Percentiles rank a stretch among this genome's conserved stretches.
These are phyloP conservation scores for Drosophila serrata DNA, from an alignment of 1,140 invertebrate genomes.

Conservation along the genomic window DNA sequence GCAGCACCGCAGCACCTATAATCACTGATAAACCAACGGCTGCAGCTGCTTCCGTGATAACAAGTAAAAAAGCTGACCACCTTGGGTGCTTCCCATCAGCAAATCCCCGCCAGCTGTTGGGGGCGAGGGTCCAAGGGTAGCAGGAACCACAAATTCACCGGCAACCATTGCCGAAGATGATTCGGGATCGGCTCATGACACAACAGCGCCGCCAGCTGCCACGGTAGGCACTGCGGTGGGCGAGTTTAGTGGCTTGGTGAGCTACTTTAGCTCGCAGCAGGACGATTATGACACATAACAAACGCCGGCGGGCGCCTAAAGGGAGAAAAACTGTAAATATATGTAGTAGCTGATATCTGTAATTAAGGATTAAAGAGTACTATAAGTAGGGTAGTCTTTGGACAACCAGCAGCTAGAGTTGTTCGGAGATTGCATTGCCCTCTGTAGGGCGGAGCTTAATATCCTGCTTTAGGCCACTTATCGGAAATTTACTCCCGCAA, in stretches of 20 bases:
- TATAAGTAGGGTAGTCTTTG: slow-evolving; percentile 26
- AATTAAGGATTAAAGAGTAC: slow-evolving; percentile 3
- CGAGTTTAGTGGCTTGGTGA: slow-evolving; percentile 92
- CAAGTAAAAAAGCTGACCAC: slow-evolving; percentile 78
- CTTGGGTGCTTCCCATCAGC: slow-evolving; percentile 66
- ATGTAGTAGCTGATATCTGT: slow-evolving; percentile 43
- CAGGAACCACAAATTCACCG: slow-evolving; percentile 47
- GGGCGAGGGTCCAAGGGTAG: slow-evolving; percentile 39
- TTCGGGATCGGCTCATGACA: slow-evolving; percentile 71
- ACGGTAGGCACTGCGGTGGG: slow-evolving; percentile 73
- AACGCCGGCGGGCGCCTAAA: slow-evolving; percentile 59
- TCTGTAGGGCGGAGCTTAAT: not conserved
- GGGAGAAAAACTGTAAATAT: slow-evolving; percentile 57
- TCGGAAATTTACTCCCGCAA: slow-evolving; percentile 57
- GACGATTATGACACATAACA: slow-evolving; percentile 86
- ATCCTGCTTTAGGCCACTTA: slow-evolving; percentile 60
- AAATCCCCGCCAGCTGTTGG: slow-evolving; percentile 67
- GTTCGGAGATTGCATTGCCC: not conserved
- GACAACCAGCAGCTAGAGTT: not conserved
- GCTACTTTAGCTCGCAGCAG: slow-evolving; percentile 93
- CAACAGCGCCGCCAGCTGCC: slow-evolving; percentile 31
- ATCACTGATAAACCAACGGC: slow-evolving; percentile 14
- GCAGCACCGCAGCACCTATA: slow-evolving; percentile 12
- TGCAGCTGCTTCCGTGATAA: slow-evolving; percentile 47
- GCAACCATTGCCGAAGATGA: slow-evolving; percentile 63